Conservation (phyloP, 1,140 invertebrate genomes). For the Littorina saxatilis region DNA sequence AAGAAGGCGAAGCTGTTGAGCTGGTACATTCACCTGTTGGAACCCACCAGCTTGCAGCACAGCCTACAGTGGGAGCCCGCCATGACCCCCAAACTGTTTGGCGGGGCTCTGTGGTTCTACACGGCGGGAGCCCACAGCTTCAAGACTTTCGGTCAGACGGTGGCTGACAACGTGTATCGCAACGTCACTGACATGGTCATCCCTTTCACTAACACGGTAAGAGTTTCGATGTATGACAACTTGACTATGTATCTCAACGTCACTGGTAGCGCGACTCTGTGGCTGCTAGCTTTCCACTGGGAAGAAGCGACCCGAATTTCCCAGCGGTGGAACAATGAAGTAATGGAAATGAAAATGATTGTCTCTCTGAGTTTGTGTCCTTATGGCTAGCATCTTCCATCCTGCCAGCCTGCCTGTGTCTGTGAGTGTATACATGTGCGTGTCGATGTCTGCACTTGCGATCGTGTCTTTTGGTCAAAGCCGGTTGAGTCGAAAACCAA, state of each 20-base stretch:
- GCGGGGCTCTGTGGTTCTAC: background rate
- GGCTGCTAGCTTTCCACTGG: no score
- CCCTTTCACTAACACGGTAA: conserved; percentile 25
- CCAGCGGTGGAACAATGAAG: no score
- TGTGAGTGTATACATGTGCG: no score
- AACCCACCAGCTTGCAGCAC: conserved; percentile 5
- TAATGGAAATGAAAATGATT: no score
- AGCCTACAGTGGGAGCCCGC: conserved; percentile 10
- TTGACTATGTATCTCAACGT: background rate
- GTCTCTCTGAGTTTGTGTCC: no score
- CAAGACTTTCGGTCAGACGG: conserved; percentile 12
- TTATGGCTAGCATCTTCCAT: no score
- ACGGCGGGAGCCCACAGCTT: conserved; percentile 20
- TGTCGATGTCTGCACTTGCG: no score
- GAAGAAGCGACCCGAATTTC: no score
- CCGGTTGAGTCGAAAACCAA: no score
- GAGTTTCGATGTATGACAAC: background rate
- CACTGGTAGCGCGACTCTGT: no score
- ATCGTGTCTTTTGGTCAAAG: no score
- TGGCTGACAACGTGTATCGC: conserved; percentile 18
- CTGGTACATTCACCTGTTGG: conserved; percentile 18
- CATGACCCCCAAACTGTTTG: background rate
- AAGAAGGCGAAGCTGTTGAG: background rate
- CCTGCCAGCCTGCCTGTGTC: no score
- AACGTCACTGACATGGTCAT: conserved; percentile 25